These are phyloP conservation scores for Ophonus ardosiacus DNA, from an alignment of 2,888 invertebrate genomes.

Conservation along the genomic window DNA sequence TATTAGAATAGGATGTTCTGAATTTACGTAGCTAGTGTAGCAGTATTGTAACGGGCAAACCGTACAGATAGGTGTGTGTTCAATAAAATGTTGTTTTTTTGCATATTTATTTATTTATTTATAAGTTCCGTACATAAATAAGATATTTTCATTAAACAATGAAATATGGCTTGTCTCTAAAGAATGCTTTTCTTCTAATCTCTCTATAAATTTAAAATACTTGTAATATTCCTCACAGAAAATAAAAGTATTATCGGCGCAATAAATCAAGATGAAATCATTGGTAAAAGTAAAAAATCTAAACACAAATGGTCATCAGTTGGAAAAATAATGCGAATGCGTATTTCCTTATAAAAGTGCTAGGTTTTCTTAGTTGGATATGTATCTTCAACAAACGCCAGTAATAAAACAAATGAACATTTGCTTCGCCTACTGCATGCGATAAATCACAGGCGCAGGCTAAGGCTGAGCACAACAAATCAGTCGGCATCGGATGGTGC, in stretches of 20 bases:
- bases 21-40: too few species aligned
- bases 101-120: background rate
- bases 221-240: background rate
- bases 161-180: background rate
- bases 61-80: too few species aligned
- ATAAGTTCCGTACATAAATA: background rate
- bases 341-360: background rate
- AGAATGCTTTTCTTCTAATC: background rate
- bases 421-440: slow-evolving; percentile 42
- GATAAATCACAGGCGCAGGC: slow-evolving; percentile 27
- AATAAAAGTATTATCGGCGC: background rate
- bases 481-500: slow-evolving; percentile 29
- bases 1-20: too few species aligned
- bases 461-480: slow-evolving; percentile 11
- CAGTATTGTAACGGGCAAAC: too few species aligned
- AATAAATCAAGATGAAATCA: background rate
- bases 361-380: slow-evolving; percentile 11
- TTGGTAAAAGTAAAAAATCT: background rate
- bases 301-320: background rate
- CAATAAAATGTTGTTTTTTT: background rate
- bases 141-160: background rate
- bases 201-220: background rate
- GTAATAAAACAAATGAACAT: slow-evolving; percentile 35
- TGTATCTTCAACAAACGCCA: slow-evolving; percentile 5
- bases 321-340: background rate